Conservation (phyloP, 2,888 invertebrate genomes). For the Leptinotarsa peninsularis region DNA sequence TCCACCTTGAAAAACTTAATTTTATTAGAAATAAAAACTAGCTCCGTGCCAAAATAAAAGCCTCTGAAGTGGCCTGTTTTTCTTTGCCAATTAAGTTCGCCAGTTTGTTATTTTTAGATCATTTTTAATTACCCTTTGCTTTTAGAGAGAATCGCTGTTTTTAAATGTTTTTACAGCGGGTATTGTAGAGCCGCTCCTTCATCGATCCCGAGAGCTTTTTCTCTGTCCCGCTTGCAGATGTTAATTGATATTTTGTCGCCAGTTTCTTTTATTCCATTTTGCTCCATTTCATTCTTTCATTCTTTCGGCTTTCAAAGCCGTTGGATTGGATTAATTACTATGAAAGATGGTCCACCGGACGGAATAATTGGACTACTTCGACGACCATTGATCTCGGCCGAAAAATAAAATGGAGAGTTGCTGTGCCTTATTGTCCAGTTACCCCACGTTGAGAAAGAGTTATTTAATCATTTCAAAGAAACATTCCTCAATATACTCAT, state of each 20-base stretch:
- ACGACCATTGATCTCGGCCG: slow-evolving; percentile 1
- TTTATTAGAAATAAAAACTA: slow-evolving; percentile 48
- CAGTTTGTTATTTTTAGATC: slow-evolving; percentile 66
- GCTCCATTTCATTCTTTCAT: slow-evolving; percentile 32
- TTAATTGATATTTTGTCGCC: slow-evolving; percentile 51
- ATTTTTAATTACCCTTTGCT: slow-evolving; percentile 64
- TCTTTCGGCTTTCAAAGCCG: slow-evolving; percentile 38
- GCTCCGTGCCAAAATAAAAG: slow-evolving; percentile 43
- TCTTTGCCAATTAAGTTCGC: slow-evolving; percentile 66
- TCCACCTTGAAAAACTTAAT: slow-evolving; percentile 46
- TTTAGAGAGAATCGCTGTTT: slow-evolving; percentile 59
- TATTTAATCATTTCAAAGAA: too few species aligned
- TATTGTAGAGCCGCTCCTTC: slow-evolving; percentile 39
- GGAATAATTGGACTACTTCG: slow-evolving; percentile 29
- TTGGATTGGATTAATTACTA: slow-evolving; percentile 44
- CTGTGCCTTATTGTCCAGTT: neutral
- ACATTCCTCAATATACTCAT: too few species aligned
- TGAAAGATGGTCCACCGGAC: slow-evolving; percentile 34
- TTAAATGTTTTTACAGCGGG: slow-evolving; percentile 56
- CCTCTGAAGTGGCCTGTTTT: slow-evolving; percentile 59
- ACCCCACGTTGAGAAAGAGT: neutral
- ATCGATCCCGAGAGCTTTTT: slow-evolving; percentile 41
- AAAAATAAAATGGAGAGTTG: neutral
- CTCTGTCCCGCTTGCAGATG: slow-evolving; percentile 40
- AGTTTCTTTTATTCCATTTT: slow-evolving; percentile 47